These are phyloP conservation scores for Phyllotreta cruciferae DNA, from an alignment of 2,888 invertebrate genomes.

Conservation along the genomic window DNA sequence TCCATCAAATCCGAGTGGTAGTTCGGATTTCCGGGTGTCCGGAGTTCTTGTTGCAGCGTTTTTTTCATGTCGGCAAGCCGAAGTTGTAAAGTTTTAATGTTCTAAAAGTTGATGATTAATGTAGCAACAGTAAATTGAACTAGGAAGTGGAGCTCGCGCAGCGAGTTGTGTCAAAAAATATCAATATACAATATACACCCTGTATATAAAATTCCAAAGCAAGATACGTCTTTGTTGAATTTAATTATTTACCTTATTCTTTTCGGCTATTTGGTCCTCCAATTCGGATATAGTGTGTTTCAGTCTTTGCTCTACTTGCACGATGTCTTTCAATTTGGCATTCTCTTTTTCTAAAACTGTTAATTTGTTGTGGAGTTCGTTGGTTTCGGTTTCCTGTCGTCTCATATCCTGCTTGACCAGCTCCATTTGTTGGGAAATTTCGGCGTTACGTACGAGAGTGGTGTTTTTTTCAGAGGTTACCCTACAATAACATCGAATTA, in stretches of 20 bases:
- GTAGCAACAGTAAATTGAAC: neutral
- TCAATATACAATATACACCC: too few species aligned
- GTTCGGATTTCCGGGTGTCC: conserved; percentile 60
- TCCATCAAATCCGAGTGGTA: conserved; percentile 66
- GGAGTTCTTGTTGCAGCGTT: conserved; percentile 86
- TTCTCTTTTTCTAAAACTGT: conserved; percentile 64
- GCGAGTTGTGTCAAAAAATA: too few species aligned
- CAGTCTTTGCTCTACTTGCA: conserved; percentile 62
- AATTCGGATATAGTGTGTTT: conserved; percentile 63
- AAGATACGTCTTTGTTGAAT: too few species aligned
- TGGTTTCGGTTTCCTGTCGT: conserved; percentile 70
- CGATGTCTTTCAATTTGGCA: conserved; percentile 56
- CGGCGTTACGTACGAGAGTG: conserved; percentile 77
- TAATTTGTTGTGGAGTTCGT: conserved; percentile 67
- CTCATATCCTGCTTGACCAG: conserved; percentile 76
- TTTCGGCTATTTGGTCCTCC: conserved; percentile 70
- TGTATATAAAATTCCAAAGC: too few species aligned
- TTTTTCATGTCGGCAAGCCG: conserved; percentile 90
- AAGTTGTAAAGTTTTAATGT: conserved; percentile 87
- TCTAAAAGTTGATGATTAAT: conserved; percentile 63
- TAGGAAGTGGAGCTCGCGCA: neutral
- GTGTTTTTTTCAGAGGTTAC: conserved; percentile 80
- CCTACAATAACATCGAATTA: conserved; percentile 53
- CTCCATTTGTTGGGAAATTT: conserved; percentile 82
- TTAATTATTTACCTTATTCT: conserved; percentile 64